Conservation (phyloP, 37 sponge, comb jelly and placozoan genomes). For the Mnemiopsis leidyi region DNA sequence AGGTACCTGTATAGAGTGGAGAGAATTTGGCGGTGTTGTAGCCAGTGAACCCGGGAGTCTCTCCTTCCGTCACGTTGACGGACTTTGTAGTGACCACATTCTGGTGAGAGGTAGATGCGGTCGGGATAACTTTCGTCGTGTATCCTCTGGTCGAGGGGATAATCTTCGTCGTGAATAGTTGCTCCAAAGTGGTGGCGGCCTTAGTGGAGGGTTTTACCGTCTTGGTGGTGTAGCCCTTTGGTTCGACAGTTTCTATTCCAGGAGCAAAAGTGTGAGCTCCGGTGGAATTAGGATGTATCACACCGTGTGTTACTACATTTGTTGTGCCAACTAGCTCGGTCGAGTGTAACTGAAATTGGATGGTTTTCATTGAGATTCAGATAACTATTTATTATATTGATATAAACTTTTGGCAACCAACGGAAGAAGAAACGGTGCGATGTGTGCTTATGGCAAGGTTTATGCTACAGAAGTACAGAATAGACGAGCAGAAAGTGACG, state of each 20-base stretch:
- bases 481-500: too few relatives aligned
- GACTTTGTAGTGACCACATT: background rate
- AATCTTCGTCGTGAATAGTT: background rate
- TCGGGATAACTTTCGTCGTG: background rate
- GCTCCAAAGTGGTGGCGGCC: background rate
- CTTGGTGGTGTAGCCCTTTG: background rate
- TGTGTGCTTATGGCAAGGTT: too few relatives aligned
- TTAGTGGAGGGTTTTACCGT: background rate
- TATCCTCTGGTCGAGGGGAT: background rate
- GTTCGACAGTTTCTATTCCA: background rate
- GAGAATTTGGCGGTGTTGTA: background rate
- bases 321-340: conserved; percentile 6
- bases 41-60: background rate
- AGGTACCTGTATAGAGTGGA: background rate
- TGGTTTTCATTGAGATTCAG: too few relatives aligned
- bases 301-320: conserved; percentile 22
- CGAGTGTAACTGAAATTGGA: conserved; percentile 14
- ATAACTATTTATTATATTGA: too few relatives aligned
- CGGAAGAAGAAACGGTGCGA: too few relatives aligned
- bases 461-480: too few relatives aligned
- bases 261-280: too few relatives aligned
- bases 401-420: too few relatives aligned
- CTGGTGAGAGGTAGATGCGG: background rate
- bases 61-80: background rate
- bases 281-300: too few relatives aligned